Conservation (phyloP, 2,113 vertebrate genomes). For the Pangasianodon hypophthalmus region DNA sequence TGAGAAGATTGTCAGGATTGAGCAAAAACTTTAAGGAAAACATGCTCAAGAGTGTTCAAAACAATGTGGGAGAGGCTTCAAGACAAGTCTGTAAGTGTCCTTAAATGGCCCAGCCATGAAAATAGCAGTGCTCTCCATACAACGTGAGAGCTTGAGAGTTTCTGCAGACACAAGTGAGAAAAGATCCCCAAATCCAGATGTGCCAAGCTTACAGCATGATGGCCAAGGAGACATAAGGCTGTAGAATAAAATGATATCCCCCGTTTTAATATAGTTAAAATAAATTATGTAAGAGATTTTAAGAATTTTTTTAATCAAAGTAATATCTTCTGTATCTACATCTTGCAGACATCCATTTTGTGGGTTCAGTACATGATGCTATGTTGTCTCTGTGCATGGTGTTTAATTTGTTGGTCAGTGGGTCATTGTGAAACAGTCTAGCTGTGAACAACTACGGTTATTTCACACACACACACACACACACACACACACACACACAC, state of each 20-base stretch:
- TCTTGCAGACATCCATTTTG: conserved; percentile 30
- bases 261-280: neutral
- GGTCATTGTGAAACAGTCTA: neutral
- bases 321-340: no score
- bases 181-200: neutral
- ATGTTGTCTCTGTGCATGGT: neutral
- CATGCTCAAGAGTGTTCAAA: neutral
- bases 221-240: neutral
- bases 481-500: neutral
- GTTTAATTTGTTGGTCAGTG: conserved; percentile 28
- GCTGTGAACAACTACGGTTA: conserved; percentile 4
- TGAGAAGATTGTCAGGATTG: neutral
- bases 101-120: neutral
- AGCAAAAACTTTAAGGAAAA: neutral
- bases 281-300: neutral
- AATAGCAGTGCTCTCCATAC: neutral
- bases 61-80: neutral
- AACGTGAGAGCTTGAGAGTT: neutral
- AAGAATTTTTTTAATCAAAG: neutral
- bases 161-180: neutral
- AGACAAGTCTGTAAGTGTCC: neutral
- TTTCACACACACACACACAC: neutral
- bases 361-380: conserved; percentile 73
- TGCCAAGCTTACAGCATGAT: neutral
- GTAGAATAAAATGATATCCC: neutral